Percentiles rank a stretch among this genome's conserved stretches.
These are phyloP conservation scores for Caenorhabditis brenneri DNA, from an alignment of 1,140 invertebrate species.

Conservation along the genomic window DNA sequence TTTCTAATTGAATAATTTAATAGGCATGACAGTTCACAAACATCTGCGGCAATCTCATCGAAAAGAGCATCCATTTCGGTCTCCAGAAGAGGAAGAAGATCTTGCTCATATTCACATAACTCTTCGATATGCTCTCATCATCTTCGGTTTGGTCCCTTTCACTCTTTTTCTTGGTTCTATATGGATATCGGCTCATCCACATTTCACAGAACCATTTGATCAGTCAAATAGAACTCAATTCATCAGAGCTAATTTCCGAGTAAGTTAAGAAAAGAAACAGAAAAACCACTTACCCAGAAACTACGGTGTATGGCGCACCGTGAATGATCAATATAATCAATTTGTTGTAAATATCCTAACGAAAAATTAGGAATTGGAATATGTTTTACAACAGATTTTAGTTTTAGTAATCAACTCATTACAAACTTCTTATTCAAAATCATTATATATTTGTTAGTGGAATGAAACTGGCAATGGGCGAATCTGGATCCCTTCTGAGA, in stretches of 20 bases:
- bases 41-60: background rate
- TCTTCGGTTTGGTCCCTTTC: background rate
- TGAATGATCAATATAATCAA: too few relatives aligned
- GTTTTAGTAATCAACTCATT: too few relatives aligned
- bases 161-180: background rate
- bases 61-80: background rate
- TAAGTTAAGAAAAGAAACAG: too few relatives aligned
- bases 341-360: too few relatives aligned
- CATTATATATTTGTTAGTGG: background rate
- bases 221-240: background rate
- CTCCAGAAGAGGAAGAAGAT: slow-evolving; percentile 4
- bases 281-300: too few relatives aligned
- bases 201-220: background rate
- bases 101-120: slow-evolving; percentile 18
- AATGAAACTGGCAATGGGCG: background rate
- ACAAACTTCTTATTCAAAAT: too few relatives aligned
- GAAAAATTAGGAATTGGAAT: too few relatives aligned
- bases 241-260: background rate
- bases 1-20: background rate
- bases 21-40: slow-evolving; percentile 17
- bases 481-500: background rate
- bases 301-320: too few relatives aligned
- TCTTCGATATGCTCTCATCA: background rate
- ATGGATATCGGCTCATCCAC: slow-evolving; percentile 12
- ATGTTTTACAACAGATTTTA: too few relatives aligned